Base-by-base conservation (phyloP, 2,888 invertebrate genomes). In the Drosophila robusta region DNA sequence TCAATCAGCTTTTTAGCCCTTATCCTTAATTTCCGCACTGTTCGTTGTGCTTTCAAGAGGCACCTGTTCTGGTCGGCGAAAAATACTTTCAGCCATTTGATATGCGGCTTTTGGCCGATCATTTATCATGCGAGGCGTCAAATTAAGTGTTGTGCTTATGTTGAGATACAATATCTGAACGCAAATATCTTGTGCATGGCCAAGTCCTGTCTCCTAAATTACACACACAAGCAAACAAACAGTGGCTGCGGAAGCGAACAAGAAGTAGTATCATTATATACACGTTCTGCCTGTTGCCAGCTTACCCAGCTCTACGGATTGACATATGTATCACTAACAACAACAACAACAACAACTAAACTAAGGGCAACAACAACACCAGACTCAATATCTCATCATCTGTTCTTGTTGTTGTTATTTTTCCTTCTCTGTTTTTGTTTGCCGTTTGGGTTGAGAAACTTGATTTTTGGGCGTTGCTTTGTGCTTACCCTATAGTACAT, bases 41-140 rank as follows among this genome's bases (percentile, higher is more conserved):
- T 54, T 54, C n/a, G 14, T 3, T 38, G 29, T 16, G 32, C 29
- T n/a, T 34, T 16, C 12, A 58, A 36, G 6, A 39, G 9, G 29
- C 72, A 72, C 81, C 87, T 84, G 84, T 62, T 76, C 51, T 32
- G 22, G 4, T n/a, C 24, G 3, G 32, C 14, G 26, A 11, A 26
- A 50, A 56, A 62, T 56, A 54, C 58, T 60, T 63, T 38, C n/a
- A 56, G 81, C 42, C 52, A 72, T 67, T 70, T 57, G 75, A 65
- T 65, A 65, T 65, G 74, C 68, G 54, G 72, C 52, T 50, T 67
- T 14, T 51, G 32, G 41, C 32, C 16, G 47, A 78, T 70, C 76
- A 74, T 76, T 78, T 70, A 70, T 76, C 76, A 78, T 67, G 52
- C 70, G 39, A 62, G 70, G 78, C 58, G 75, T 78, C 76, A 74